Base-by-base conservation (phyloP, 2,888 invertebrate species). In the Fragum sueziense region DNA sequence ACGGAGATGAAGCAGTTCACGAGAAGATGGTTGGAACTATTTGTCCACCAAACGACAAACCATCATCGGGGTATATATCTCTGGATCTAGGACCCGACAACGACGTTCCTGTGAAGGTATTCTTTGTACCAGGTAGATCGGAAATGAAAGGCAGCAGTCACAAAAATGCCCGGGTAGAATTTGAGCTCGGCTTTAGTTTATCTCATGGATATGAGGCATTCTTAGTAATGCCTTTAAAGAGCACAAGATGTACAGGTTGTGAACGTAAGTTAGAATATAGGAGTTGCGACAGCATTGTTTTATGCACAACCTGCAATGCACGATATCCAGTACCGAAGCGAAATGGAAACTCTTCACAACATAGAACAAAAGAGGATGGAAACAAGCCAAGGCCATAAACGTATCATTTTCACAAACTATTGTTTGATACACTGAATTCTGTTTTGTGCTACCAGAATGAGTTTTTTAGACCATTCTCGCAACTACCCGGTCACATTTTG, bases 171-270 rank as follows among this genome's bases (percentile, higher is more conserved):
- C 62, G 77, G 7, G 84, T 84, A n/a, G 79, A 77, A 29, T 84
- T 84, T 68, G 72, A 70, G 11, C n/a, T 84, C 14, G 79, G 69
- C 9, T 84, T 84, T 68, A 81, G 79, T 29, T 74, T 76, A n/a
- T 74, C 79, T 1, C 76, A 84, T 61, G 84, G 84, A 0, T 84
- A 84, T 65, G 81, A 84, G 61, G 84, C 84, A 2, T 84, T 76
- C 47, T 72, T 79, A 20, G 84, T 84, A 2, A 52, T 54, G 7
- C 57, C 22, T 22, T 22, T 84, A 25, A 34, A 69, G 33, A 74
- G 57, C n/a, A 33, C 65, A 7, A 47, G 25, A 11, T 84, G 77
- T 31, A 0, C 11, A 22, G 31, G 0, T 20, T 72, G 72, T 41
- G 31, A 51, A 9, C 52, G 33, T 17, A 67, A 47, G 6, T 27